Conservation (phyloP, 1,140 invertebrate species). For the Pomacea maculata region DNA sequence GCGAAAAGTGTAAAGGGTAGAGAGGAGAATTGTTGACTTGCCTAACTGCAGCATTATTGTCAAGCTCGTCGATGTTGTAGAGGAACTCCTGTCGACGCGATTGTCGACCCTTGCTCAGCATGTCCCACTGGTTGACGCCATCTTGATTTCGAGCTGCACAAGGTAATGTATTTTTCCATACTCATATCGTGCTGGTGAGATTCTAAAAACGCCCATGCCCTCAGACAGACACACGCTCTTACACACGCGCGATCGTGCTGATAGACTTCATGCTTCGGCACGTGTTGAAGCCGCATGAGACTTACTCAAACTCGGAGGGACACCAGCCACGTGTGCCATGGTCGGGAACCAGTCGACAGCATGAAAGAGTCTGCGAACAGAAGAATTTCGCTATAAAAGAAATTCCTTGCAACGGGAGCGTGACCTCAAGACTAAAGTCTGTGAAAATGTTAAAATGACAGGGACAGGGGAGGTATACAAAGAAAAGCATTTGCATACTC, state of each 20-base stretch:
- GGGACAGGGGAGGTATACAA: too few species aligned
- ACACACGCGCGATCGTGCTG: background rate
- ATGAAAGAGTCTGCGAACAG: constrained; percentile 12
- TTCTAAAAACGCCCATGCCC: background rate
- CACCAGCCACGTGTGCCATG: constrained; percentile 8
- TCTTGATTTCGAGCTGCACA: constrained; percentile 34
- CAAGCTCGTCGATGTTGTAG: constrained; percentile 34
- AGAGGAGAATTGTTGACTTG: background rate
- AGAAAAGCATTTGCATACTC: too few species aligned
- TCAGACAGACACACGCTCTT: background rate
- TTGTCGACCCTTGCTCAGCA: constrained; percentile 17
- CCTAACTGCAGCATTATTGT: constrained; percentile 45
- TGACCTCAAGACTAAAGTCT: too few species aligned
- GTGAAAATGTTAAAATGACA: too few species aligned
- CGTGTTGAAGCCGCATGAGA: background rate
- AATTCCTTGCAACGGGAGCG: too few species aligned
- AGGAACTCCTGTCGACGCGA: constrained; percentile 32
- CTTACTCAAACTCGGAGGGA: background rate
- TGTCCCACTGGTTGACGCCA: constrained; percentile 39
- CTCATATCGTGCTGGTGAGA: too few species aligned
- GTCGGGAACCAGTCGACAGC: constrained; percentile 20
- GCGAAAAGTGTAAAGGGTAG: too few species aligned
- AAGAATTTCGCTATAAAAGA: too few species aligned
- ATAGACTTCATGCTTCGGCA: too few species aligned
- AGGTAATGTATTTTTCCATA: background rate